Evolutionary conservation across 2,888 invertebrate genomes (phyloP).

Genomic region (Netelia fuscicornis): DNA sequence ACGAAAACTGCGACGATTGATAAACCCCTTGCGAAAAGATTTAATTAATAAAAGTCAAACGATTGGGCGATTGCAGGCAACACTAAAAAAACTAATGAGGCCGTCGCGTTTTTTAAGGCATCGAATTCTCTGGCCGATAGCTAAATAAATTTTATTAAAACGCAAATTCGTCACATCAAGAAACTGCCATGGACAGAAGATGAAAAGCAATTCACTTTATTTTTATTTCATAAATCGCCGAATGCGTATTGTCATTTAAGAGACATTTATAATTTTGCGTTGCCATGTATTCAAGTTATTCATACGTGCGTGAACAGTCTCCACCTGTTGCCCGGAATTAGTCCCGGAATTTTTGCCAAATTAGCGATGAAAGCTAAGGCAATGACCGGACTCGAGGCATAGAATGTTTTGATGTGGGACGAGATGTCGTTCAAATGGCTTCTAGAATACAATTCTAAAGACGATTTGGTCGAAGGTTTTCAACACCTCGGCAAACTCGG

Average conservation of each 20-base stretch:
- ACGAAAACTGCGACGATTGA: too few relatives aligned
- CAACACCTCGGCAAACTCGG: conserved; percentile 72
- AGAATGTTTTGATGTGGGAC: conserved; percentile 35
- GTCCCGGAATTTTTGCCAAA: conserved; percentile 66
- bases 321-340: conserved; percentile 71
- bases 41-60: too few relatives aligned
- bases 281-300: conserved; percentile 73
- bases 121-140: neutral
- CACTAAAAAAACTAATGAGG: neutral
- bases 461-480: conserved; percentile 63
- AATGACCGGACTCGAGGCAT: conserved; percentile 71
- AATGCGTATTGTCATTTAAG: conserved; percentile 71
- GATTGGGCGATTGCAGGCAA: too few relatives aligned
- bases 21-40: too few relatives aligned
- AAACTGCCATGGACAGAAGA: conserved; percentile 70
- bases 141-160: conserved; percentile 64
- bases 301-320: conserved; percentile 73
- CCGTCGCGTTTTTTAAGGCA: neutral
- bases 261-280: conserved; percentile 68
- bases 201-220: conserved; percentile 74
- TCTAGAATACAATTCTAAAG: too few relatives aligned
- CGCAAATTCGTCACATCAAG: conserved; percentile 66
- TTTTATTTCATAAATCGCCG: conserved; percentile 76
- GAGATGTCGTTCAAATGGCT: too few relatives aligned
- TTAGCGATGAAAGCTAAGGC: conserved; percentile 68